A percentile compares a stretch with the other conserved stretches of the same genome.
phyloP scores from a whole-genome alignment of 2,888 invertebrate species.

The Hypsopygia costalis region DNA sequence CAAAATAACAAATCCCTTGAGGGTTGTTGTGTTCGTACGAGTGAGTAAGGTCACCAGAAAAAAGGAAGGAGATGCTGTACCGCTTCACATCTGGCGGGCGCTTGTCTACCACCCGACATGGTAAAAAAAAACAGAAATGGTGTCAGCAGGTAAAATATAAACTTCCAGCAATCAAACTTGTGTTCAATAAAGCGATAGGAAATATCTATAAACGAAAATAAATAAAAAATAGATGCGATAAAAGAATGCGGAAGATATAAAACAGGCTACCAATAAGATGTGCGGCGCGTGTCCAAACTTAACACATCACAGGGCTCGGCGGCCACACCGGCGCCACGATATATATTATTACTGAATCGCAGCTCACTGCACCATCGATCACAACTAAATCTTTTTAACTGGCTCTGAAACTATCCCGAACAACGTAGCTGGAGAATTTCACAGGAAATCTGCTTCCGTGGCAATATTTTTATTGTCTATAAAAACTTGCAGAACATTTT shows the following conservation, averaged over 20 bases:
- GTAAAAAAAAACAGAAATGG: background rate
- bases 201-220: conserved; percentile 47
- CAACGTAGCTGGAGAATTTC: conserved; percentile 11
- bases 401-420: conserved; percentile 14
- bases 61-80: background rate
- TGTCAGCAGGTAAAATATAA: conserved; percentile 1
- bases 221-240: conserved; percentile 57
- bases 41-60: background rate
- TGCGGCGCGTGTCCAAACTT: conserved; percentile 26
- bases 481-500: conserved; percentile 14
- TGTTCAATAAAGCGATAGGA: conserved; percentile 38
- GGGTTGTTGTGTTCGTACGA: too few relatives aligned
- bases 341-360: conserved; percentile 20
- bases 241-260: conserved; percentile 67
- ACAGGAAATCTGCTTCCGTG: conserved; percentile 44
- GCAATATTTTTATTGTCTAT: conserved; percentile 16
- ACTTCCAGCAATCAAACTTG: conserved; percentile 35
- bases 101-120: too few relatives aligned
- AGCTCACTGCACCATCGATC: background rate
- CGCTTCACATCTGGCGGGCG: too few relatives aligned
- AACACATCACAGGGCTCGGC: conserved; percentile 33
- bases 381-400: background rate
- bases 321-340: conserved; percentile 25
- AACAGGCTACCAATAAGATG: conserved; percentile 37
- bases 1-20: too few relatives aligned